Percentiles rank a stretch among this genome's conserved stretches.
These are phyloP conservation scores for Bruchidius siliquastri DNA, from an alignment of 2,888 invertebrate genomes.

Conservation along the genomic window DNA sequence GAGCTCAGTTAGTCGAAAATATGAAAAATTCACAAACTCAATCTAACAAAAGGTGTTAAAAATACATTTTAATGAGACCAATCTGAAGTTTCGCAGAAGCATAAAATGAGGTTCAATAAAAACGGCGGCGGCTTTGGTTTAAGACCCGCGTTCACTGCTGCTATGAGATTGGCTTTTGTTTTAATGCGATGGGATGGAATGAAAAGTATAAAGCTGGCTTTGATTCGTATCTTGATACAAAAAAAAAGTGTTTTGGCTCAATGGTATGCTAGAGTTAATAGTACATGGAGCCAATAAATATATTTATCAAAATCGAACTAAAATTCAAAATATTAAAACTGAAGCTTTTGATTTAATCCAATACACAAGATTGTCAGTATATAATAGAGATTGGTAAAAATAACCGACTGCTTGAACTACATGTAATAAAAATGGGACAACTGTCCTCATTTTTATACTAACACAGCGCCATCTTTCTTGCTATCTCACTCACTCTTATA, in stretches of 20 bases:
- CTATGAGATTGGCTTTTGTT: neutral
- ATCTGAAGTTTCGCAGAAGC: conserved; percentile 32
- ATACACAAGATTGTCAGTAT: too few relatives aligned
- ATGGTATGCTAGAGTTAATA: too few relatives aligned
- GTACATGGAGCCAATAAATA: too few relatives aligned
- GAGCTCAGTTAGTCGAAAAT: conserved; percentile 23
- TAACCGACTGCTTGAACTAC: too few relatives aligned
- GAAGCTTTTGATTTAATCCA: too few relatives aligned
- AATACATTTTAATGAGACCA: conserved; percentile 35
- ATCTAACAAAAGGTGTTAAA: conserved; percentile 40
- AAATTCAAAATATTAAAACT: too few relatives aligned
- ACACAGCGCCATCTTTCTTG: too few relatives aligned
- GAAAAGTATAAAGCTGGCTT: neutral
- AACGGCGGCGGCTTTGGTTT: neutral
- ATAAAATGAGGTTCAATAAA: conserved; percentile 31
- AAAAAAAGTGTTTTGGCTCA: neutral
- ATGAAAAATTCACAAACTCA: conserved; percentile 39
- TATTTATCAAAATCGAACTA: too few relatives aligned
- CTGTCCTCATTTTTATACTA: too few relatives aligned
- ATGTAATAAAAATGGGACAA: too few relatives aligned
- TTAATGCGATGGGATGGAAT: neutral
- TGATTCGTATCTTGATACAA: neutral
- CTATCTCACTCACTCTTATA: too few relatives aligned
- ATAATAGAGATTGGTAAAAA: too few relatives aligned
- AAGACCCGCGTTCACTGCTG: neutral